These are phyloP conservation scores for Anoplopoma fimbria DNA, from an alignment of 2,113 vertebrate genomes.

Conservation along the genomic window DNA sequence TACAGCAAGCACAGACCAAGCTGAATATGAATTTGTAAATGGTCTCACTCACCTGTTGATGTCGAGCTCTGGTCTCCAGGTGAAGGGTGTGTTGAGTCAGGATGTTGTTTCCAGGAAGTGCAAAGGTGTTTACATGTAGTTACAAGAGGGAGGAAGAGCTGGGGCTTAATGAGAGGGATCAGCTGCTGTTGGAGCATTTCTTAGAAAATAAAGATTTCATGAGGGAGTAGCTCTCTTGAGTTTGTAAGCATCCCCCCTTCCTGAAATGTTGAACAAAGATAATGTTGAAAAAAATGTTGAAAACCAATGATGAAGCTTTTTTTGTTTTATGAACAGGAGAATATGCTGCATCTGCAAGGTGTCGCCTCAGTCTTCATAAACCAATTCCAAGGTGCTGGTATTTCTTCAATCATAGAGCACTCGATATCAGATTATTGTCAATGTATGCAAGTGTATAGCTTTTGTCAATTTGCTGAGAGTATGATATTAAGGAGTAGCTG, in stretches of 20 bases:
- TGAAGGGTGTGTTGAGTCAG: constrained; percentile 18
- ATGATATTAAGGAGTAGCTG: neutral
- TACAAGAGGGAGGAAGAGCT: constrained; percentile 1
- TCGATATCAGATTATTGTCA: neutral
- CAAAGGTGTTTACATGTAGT: constrained; percentile 18
- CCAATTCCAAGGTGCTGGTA: neutral
- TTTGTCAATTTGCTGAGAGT: neutral
- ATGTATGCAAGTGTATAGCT: neutral
- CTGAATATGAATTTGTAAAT: neutral
- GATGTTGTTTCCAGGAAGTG: constrained; percentile 38
- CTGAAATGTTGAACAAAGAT: neutral
- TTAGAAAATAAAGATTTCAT: constrained; percentile 13
- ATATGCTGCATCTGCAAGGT: neutral
- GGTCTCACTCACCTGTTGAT: constrained; percentile 17
- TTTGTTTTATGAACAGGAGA: neutral
- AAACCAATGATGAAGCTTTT: neutral
- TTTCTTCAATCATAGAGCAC: neutral
- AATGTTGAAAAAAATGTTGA: neutral
- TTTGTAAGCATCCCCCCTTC: neutral
- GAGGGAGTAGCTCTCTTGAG: neutral
- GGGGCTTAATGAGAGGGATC: constrained; percentile 36
- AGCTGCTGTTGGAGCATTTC: constrained; percentile 29
- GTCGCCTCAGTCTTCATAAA: neutral
- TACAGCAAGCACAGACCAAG: neutral
- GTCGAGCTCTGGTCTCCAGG: constrained; percentile 2